A percentile compares a stretch with the other conserved stretches of the same genome.
These are phyloP conservation scores for Mellilla xanthometata DNA, from an alignment of 2,888 invertebrate species.

Conservation along the genomic window DNA sequence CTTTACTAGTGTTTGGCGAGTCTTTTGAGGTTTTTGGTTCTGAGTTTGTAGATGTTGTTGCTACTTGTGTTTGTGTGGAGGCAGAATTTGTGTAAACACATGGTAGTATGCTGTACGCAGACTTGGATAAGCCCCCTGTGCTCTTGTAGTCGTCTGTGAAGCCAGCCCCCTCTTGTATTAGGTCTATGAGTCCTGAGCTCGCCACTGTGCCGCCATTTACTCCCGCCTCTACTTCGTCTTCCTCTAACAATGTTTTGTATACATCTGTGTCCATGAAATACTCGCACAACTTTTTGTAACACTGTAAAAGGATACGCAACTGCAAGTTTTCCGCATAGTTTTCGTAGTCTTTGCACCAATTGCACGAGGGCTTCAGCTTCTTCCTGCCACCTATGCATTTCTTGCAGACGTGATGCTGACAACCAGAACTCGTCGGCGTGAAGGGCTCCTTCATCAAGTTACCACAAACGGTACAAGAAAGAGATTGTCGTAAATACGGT, in stretches of 20 bases:
- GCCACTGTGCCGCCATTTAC: constrained; percentile 77
- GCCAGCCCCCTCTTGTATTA: constrained; percentile 90
- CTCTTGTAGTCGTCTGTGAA: constrained; percentile 90
- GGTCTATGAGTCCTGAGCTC: constrained; percentile 85
- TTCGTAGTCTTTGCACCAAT: constrained; percentile 92
- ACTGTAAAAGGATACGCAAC: constrained; percentile 90
- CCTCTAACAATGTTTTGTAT: constrained; percentile 83
- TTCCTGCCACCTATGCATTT: constrained; percentile 92
- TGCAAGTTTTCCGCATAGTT: constrained; percentile 92
- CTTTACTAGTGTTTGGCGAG: constrained; percentile 66
- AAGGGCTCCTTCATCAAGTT: constrained; percentile 91
- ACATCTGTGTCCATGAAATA: constrained; percentile 89
- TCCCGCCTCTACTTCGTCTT: constrained; percentile 77
- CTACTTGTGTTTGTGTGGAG: constrained; percentile 68
- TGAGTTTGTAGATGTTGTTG: constrained; percentile 56
- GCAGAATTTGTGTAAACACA: constrained; percentile 87
- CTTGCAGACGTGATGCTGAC: constrained; percentile 95
- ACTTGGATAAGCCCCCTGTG: constrained; percentile 87
- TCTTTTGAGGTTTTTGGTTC: constrained; percentile 60
- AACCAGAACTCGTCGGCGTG: constrained; percentile 89
- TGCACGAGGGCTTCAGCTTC: constrained; percentile 91
- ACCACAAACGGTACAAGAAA: constrained; percentile 95
- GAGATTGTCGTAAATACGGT: constrained; percentile 92
- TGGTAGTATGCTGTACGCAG: constrained; percentile 88
- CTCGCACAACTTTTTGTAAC: constrained; percentile 94